Conservation (phyloP, 1,140 invertebrate genomes). For the Sminthurides bifidus region DNA sequence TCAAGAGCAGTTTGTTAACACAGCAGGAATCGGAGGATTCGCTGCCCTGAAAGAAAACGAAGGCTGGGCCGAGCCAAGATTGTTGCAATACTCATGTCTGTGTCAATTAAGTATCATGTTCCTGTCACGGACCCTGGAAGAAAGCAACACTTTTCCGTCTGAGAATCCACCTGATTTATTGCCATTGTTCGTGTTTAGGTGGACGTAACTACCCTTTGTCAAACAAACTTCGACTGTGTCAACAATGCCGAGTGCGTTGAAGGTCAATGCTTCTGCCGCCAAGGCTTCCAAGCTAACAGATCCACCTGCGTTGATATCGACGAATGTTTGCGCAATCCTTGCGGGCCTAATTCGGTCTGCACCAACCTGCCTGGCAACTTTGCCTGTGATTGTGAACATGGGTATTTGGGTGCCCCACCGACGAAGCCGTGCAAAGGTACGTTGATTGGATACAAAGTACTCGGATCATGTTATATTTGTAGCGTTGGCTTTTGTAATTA, state of each 20-base stretch:
- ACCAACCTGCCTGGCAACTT: slow-evolving; percentile 70
- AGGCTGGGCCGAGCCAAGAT: too few relatives aligned
- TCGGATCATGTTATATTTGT: too few relatives aligned
- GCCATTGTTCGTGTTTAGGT: slow-evolving; percentile 43
- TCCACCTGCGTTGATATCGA: slow-evolving; percentile 68
- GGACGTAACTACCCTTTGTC: slow-evolving; percentile 72
- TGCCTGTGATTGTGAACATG: slow-evolving; percentile 73
- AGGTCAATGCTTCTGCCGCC: slow-evolving; percentile 77
- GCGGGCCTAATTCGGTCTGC: slow-evolving; percentile 70
- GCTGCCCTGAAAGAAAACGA: too few relatives aligned
- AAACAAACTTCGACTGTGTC: slow-evolving; percentile 77
- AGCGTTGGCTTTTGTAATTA: too few relatives aligned
- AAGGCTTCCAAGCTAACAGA: slow-evolving; percentile 68
- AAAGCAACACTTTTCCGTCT: too few relatives aligned
- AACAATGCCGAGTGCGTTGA: slow-evolving; percentile 82
- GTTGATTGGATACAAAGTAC: too few relatives aligned
- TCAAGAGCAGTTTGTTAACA: too few relatives aligned
- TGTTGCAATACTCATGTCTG: too few relatives aligned
- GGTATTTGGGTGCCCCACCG: slow-evolving; percentile 71
- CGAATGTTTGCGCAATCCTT: slow-evolving; percentile 64
- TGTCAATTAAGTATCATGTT: too few relatives aligned
- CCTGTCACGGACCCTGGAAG: too few relatives aligned
- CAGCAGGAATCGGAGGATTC: too few relatives aligned
- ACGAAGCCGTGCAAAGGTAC: slow-evolving; percentile 61
- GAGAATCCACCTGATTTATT: too few relatives aligned